Conservation (phyloP, 1,140 invertebrate species). For the Tribolium castaneum region DNA sequence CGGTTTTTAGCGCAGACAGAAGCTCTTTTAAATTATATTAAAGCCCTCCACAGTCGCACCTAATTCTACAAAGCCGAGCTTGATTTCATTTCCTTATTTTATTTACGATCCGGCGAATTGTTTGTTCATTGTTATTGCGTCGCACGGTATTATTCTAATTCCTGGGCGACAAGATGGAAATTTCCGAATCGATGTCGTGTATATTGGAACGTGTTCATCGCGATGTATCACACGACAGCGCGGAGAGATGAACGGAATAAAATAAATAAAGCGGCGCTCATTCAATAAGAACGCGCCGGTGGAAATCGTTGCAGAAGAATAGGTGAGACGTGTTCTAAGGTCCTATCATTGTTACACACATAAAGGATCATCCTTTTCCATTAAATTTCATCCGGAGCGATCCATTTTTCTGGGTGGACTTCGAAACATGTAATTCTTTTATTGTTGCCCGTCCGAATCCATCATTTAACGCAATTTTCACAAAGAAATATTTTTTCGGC, state of each 20-base stretch:
- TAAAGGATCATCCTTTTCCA: conserved; percentile 34
- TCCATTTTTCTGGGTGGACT: neutral
- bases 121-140: neutral
- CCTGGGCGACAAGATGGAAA: conserved; percentile 1
- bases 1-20: conserved; percentile 34
- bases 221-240: neutral
- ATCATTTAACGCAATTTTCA: neutral
- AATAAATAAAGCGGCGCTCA: conserved; percentile 34
- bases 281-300: conserved; percentile 21
- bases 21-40: conserved; percentile 35
- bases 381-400: conserved; percentile 26
- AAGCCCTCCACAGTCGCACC: conserved; percentile 27
- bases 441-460: neutral
- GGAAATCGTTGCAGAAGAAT: conserved; percentile 34
- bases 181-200: neutral
- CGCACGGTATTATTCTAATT: conserved; percentile 26
- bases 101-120: conserved; percentile 22
- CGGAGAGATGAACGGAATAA: conserved; percentile 2
- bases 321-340: conserved; percentile 34
- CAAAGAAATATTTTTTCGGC: neutral
- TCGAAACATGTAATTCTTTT: conserved; percentile 20
- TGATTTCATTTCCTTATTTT: conserved; percentile 36
- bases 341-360: conserved; percentile 33
- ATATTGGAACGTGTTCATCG: conserved; percentile 1
- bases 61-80: conserved; percentile 32